Conservation (phyloP, 2,797 vertebrate species). For the Miichthys miiuy region DNA sequence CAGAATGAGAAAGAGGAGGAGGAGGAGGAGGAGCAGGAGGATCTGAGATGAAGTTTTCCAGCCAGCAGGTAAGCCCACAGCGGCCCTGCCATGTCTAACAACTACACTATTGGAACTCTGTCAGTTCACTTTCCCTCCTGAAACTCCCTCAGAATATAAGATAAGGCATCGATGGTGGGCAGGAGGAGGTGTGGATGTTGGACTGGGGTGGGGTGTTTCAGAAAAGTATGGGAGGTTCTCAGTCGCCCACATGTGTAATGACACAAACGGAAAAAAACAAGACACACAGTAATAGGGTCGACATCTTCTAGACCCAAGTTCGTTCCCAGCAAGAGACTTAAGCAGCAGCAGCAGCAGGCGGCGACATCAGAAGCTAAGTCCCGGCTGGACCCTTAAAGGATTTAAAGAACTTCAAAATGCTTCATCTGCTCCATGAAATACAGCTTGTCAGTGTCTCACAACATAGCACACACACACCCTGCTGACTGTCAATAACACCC, state of each 20-base stretch:
- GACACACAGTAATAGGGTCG: slow-evolving; percentile 11
- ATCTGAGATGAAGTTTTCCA: slow-evolving; percentile 70
- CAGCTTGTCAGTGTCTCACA: slow-evolving; percentile 80
- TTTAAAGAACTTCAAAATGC: slow-evolving; percentile 83
- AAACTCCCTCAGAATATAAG: slow-evolving; percentile 51
- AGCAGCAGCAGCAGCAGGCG: slow-evolving; percentile 45
- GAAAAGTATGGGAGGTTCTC: neutral
- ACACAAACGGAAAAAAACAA: neutral
- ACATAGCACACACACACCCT: slow-evolving; percentile 61
- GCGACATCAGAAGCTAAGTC: slow-evolving; percentile 70
- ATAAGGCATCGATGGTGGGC: slow-evolving; percentile 30
- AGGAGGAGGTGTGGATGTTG: slow-evolving; percentile 1
- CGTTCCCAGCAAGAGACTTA: slow-evolving; percentile 62
- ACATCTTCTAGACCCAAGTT: slow-evolving; percentile 46
- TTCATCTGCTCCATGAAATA: slow-evolving; percentile 82
- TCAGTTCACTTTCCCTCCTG: slow-evolving; percentile 62
- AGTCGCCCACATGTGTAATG: slow-evolving; percentile 12
- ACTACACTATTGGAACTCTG: slow-evolving; percentile 73
- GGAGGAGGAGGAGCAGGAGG: slow-evolving; percentile 38
- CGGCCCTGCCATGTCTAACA: slow-evolving; percentile 66
- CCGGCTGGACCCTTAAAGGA: slow-evolving; percentile 77
- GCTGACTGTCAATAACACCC: slow-evolving; percentile 70
- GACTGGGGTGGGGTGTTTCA: slow-evolving; percentile 3
- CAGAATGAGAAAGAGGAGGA: slow-evolving; percentile 61
- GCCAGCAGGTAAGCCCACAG: slow-evolving; percentile 69